Base-by-base conservation (phyloP, 2,113 vertebrate species). In the Atlantisia rogersi region DNA sequence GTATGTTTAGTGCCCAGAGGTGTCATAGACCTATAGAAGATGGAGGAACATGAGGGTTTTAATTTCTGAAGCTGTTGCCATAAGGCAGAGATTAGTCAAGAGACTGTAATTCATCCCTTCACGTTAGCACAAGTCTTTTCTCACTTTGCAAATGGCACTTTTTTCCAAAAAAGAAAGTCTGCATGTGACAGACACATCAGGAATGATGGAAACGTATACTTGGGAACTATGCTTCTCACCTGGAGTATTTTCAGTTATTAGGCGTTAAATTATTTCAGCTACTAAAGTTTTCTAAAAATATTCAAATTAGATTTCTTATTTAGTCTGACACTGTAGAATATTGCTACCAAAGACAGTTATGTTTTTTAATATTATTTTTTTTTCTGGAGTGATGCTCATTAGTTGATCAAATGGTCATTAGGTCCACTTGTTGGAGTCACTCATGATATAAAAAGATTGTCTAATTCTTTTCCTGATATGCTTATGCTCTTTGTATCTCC, bases 111-210 rank as follows among this genome's bases (percentile, higher is more conserved):
- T 83, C 18, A 24, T 59, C 35, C 32, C 90, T 93, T 69, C 29
- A 40, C 11, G 73, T 58, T 24, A 77, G 17, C 20, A 5, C 8
- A 22, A 4, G 22, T 46, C 9, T 73, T 31, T 44, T 40, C 86
- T 79, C 14, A 8, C 42, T 74, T 46, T 29, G 21, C 10, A 52
- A 60, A 7, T 52, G 37, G 26, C 7, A 2, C 20, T 69, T 19
- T 25, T 59, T 77, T 12, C 37, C 56, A 7, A n/a, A 48, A n/a
- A 53, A 53, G 3, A 9, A 60, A 70, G 11, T 14, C 32, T 84
- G 2, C 0, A 0, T 22, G 35, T 48, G 48, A 48, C 25, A 67
- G 20, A 29, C 7, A 21, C 2, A 0, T 37, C 62, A 56, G 42
- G 52, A 92, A 68, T 67, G 25, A 24, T 75, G 35, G 26, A 70